Conservation (phyloP, 2,113 vertebrate genomes). For the Xenopus borealis region DNA sequence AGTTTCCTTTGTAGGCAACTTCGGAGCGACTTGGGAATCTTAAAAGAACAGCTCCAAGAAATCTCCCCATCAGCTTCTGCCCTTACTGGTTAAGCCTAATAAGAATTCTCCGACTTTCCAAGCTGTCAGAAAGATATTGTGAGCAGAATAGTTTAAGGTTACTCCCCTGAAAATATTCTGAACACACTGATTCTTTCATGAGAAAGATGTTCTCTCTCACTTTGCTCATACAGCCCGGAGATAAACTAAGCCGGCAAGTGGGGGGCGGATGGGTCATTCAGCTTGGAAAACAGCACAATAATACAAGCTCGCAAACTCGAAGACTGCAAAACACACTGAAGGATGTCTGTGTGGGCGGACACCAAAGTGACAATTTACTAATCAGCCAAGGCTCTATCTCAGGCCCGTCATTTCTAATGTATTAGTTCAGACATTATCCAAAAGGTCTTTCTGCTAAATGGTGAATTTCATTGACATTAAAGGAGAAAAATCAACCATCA, state of each 20-base stretch:
- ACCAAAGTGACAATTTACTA: constrained; percentile 55
- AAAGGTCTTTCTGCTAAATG: constrained; percentile 44
- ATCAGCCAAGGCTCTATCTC: constrained; percentile 53
- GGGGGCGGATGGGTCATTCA: constrained; percentile 40
- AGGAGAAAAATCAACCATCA: constrained; percentile 20
- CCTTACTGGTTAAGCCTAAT: too few relatives aligned
- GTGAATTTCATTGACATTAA: constrained; percentile 31
- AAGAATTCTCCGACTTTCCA: too few relatives aligned
- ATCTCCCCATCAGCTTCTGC: too few relatives aligned
- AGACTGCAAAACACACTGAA: constrained; percentile 53
- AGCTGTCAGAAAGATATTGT: background rate
- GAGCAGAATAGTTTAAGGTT: constrained; percentile 17
- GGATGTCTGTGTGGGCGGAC: constrained; percentile 61
- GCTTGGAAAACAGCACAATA: constrained; percentile 49
- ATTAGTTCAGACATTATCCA: constrained; percentile 47
- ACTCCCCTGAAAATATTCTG: too few relatives aligned
- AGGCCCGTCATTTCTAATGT: constrained; percentile 49
- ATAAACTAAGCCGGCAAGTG: constrained; percentile 38
- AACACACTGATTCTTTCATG: background rate
- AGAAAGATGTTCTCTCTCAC: background rate
- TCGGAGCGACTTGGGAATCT: too few relatives aligned
- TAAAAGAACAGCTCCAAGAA: too few relatives aligned
- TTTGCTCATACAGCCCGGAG: constrained; percentile 14
- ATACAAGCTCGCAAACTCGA: constrained; percentile 52
- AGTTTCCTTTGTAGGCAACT: too few relatives aligned